Evolutionary conservation across 2,888 invertebrate species (phyloP).

Genomic region (Galeopsomyia nigrocyanea): DNA sequence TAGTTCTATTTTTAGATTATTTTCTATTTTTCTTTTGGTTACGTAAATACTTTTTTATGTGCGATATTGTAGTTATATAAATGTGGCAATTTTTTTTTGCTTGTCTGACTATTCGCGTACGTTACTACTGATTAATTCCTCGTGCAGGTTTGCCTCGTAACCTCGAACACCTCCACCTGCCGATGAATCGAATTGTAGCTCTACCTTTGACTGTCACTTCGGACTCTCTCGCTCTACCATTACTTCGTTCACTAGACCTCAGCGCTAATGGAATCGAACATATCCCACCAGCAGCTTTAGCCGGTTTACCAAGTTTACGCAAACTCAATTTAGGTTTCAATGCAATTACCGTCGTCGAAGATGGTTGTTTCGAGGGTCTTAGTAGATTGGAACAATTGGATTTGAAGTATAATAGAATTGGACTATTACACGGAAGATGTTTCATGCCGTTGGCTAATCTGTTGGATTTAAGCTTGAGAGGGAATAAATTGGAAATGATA

Average conservation of each 20-base stretch:
- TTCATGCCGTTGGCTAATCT: conserved; percentile 76
- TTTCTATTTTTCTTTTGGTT: not conserved
- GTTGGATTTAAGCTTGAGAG: conserved; percentile 80
- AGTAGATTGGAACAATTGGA: conserved; percentile 80
- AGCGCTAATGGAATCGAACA: conserved; percentile 82
- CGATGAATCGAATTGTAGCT: conserved; percentile 78
- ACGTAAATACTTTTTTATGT: no score
- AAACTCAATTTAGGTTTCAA: conserved; percentile 82
- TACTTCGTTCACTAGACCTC: conserved; percentile 81
- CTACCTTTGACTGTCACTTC: conserved; percentile 76
- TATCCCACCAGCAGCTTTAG: conserved; percentile 77
- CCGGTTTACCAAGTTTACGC: conserved; percentile 77
- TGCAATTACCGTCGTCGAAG: conserved; percentile 78
- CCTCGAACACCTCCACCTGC: conserved; percentile 80
- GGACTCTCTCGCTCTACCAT: conserved; percentile 80
- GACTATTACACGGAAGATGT: conserved; percentile 76
- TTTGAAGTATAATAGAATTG: conserved; percentile 80
- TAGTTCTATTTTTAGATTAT: not conserved
- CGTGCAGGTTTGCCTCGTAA: conserved; percentile 78
- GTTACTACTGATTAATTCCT: no score
- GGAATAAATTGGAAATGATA: conserved; percentile 81
- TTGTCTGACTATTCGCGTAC: not conserved
- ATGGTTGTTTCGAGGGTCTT: conserved; percentile 79
- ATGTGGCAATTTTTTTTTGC: not conserved
- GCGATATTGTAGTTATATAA: no score